Evolutionary conservation across 2,797 vertebrate genomes (phyloP).

Genomic region (Falco cherrug): DNA sequence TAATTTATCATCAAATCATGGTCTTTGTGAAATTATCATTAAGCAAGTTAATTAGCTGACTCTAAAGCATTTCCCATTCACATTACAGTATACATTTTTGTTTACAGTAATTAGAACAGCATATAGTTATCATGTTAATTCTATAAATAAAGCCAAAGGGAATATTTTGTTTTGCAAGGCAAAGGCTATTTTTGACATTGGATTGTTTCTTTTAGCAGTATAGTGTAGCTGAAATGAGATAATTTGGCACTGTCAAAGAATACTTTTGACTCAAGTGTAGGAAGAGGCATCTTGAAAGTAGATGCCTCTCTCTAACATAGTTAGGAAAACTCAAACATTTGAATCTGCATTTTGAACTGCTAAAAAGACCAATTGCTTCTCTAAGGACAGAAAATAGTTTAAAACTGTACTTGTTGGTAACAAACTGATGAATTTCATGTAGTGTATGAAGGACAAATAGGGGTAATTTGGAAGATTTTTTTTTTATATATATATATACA

Average conservation of each 20-base stretch:
- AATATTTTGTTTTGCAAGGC: not conserved
- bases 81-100: not conserved
- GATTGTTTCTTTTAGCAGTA: not conserved
- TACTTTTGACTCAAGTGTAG: not conserved
- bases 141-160: not conserved
- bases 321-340: not conserved
- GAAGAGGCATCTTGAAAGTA: slow-evolving; percentile 21
- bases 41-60: not conserved
- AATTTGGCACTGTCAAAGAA: slow-evolving; percentile 14
- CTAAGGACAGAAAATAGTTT: not conserved
- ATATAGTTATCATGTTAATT: not conserved
- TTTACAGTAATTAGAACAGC: not conserved
- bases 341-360: not conserved
- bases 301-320: not conserved
- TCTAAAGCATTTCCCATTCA: not conserved
- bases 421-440: not conserved
- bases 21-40: not conserved
- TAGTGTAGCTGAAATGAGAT: slow-evolving; percentile 10
- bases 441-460: not conserved
- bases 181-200: not conserved
- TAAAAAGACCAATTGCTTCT: not conserved
- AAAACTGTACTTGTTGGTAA: not conserved
- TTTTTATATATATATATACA: not conserved
- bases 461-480: not conserved
- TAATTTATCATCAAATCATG: not conserved